Evolutionary conservation across 2,888 invertebrate species (phyloP).

Genomic region (Agonopterix alstromeriana): DNA sequence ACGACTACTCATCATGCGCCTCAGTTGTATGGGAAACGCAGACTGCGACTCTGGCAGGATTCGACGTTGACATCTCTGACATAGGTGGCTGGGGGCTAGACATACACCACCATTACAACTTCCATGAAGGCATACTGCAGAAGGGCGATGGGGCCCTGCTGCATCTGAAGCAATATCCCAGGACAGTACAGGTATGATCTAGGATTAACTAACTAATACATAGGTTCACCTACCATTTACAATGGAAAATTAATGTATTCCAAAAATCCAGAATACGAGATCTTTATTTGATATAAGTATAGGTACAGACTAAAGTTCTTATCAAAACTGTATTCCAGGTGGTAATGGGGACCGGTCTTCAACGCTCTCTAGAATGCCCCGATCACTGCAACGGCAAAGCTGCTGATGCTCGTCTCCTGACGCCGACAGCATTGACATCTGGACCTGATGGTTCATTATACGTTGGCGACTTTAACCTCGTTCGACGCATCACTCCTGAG

Average conservation of each 20-base stretch:
- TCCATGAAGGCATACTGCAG: slow-evolving; percentile 97
- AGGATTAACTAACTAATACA: too few species aligned
- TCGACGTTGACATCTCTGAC: slow-evolving; percentile 97
- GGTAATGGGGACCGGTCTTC: slow-evolving; percentile 94
- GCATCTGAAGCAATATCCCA: slow-evolving; percentile 94
- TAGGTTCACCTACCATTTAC: too few species aligned
- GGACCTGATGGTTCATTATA: slow-evolving; percentile 98
- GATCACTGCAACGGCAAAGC: slow-evolving; percentile 91
- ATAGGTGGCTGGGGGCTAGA: slow-evolving; percentile 99
- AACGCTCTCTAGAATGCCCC: slow-evolving; percentile 90
- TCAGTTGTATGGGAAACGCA: slow-evolving; percentile 96
- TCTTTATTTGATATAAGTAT: neutral
- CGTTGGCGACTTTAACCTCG: slow-evolving; percentile 97
- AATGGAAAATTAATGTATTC: too few species aligned
- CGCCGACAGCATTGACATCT: slow-evolving; percentile 95
- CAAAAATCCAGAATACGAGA: neutral
- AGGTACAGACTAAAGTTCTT: neutral
- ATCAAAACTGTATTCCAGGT: slow-evolving; percentile 69
- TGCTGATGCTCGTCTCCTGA: slow-evolving; percentile 90
- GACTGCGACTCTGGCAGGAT: slow-evolving; percentile 94
- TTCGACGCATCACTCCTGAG: slow-evolving; percentile 92
- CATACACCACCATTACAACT: slow-evolving; percentile 99
- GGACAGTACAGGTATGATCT: slow-evolving; percentile 82
- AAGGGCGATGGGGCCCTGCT: slow-evolving; percentile 98
- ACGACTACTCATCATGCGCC: slow-evolving; percentile 92